phyloP scores from a whole-genome alignment of 1,140 invertebrate species.

The Dreissena rostriformis region DNA sequence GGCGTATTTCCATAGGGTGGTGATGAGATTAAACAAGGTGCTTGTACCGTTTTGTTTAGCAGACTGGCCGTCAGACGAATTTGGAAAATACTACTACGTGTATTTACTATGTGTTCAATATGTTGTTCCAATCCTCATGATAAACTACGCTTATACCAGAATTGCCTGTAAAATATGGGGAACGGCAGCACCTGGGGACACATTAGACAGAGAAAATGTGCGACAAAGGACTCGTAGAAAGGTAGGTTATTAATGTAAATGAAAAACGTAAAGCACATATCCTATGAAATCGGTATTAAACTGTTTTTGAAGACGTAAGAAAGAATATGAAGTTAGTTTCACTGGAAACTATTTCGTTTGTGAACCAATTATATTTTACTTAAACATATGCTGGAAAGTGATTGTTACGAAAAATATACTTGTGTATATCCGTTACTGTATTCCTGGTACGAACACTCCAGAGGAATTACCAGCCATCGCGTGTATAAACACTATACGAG shows the following conservation, averaged over 20 bases:
- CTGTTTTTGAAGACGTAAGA: too few species aligned
- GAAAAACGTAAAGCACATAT: too few species aligned
- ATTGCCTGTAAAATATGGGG: slow-evolving; percentile 90
- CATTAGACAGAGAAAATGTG: slow-evolving; percentile 88
- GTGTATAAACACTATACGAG: too few species aligned
- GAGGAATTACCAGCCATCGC: too few species aligned
- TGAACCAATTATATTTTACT: too few species aligned
- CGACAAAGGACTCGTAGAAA: slow-evolving; percentile 91
- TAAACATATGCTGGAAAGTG: too few species aligned
- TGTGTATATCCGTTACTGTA: too few species aligned
- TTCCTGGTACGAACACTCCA: too few species aligned
- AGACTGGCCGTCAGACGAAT: slow-evolving; percentile 59
- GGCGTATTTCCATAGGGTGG: slow-evolving; percentile 69
- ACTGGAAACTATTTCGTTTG: too few species aligned
- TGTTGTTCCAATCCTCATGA: slow-evolving; percentile 88
- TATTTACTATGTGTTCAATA: slow-evolving; percentile 86
- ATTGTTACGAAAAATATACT: too few species aligned
- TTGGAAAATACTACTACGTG: slow-evolving; percentile 63
- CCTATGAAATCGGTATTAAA: too few species aligned
- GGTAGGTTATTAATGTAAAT: slow-evolving; percentile 82
- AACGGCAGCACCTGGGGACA: slow-evolving; percentile 88
- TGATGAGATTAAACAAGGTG: slow-evolving; percentile 49
- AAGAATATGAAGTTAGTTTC: too few species aligned
- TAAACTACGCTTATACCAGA: slow-evolving; percentile 88
- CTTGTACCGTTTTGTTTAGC: slow-evolving; percentile 56